Conservation (phyloP, 2,113 vertebrate genomes). For the Antigone vipio region DNA sequence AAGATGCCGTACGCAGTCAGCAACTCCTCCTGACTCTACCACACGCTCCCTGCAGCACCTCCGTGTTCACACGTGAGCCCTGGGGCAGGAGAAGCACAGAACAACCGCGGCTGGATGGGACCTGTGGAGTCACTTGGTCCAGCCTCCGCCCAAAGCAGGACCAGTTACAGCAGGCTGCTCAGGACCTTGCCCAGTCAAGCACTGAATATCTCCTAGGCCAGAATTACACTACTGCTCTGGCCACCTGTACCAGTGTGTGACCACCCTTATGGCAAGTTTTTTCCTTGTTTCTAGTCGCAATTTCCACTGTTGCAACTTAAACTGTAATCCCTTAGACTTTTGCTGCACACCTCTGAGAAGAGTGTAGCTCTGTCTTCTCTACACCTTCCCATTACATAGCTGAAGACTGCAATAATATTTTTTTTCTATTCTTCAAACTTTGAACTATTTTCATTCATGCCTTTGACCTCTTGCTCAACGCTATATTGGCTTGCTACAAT, state of each 20-base stretch:
- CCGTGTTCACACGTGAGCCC: rapidly evolving
- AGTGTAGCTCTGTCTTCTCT: neutral
- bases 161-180: neutral
- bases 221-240: neutral
- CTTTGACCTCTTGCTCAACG: neutral
- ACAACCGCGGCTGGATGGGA: neutral
- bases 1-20: neutral
- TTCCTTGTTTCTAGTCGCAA: neutral
- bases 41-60: neutral
- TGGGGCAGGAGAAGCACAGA: neutral
- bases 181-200: neutral
- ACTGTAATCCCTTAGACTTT: neutral
- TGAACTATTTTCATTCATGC: neutral
- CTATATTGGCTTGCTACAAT: neutral
- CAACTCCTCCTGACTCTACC: neutral
- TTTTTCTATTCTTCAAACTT: neutral
- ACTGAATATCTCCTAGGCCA: neutral
- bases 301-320: neutral
- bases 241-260: neutral
- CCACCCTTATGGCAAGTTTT: neutral
- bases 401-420: neutral
- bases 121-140: neutral
- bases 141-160: neutral
- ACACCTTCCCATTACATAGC: neutral
- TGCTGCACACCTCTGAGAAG: neutral